Conservation (phyloP, 30 jellyfish, hydroid and myxozoan genomes). For the Hydractinia symbiolongicarpus region DNA sequence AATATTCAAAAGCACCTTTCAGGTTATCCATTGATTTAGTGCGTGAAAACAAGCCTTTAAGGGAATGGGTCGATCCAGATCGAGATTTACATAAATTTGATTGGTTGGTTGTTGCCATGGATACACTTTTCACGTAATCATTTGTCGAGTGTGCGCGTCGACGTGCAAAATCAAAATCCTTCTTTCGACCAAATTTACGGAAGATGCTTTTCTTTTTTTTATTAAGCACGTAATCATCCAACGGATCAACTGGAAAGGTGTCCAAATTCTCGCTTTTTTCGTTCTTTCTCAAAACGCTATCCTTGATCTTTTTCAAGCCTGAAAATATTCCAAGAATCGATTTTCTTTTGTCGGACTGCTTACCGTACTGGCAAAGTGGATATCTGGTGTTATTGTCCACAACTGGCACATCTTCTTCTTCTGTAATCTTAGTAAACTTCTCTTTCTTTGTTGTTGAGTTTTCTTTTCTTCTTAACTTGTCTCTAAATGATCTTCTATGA, state of each 20-base stretch:
- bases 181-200: slow-evolving; percentile 15
- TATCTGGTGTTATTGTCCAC: neutral
- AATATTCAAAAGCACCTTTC: slow-evolving; percentile 40
- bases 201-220: slow-evolving; percentile 22
- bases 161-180: slow-evolving; percentile 25
- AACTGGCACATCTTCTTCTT: neutral
- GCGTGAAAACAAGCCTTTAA: slow-evolving; percentile 18
- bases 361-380: slow-evolving; percentile 12
- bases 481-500: slow-evolving; percentile 13
- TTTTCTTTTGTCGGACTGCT: slow-evolving; percentile 13
- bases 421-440: neutral
- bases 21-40: slow-evolving; percentile 31
- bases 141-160: slow-evolving; percentile 40
- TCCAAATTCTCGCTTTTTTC: slow-evolving; percentile 6
- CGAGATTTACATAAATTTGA: slow-evolving; percentile 3
- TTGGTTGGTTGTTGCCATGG: neutral
- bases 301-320: slow-evolving; percentile 10
- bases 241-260: neutral
- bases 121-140: slow-evolving; percentile 23
- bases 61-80: slow-evolving; percentile 31
- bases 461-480: neutral
- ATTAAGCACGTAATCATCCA: neutral
- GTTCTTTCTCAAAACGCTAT: neutral
- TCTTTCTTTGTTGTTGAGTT: neutral
- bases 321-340: slow-evolving; percentile 14